These are phyloP conservation scores for Engystomops pustulosus DNA, from an alignment of 2,113 vertebrate species.

Conservation along the genomic window DNA sequence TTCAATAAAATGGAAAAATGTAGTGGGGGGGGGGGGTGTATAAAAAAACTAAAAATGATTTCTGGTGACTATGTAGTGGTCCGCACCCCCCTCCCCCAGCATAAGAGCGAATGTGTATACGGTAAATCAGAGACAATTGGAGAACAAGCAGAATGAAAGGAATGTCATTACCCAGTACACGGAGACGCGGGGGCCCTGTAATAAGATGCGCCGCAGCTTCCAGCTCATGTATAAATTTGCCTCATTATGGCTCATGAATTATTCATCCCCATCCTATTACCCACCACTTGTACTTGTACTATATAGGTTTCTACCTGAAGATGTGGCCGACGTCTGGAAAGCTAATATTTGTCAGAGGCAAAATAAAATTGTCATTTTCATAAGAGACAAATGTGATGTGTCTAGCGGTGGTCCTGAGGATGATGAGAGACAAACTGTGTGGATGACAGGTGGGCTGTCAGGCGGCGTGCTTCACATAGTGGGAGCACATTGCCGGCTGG, in stretches of 20 bases:
- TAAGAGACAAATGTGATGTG: not conserved
- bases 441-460: constrained; percentile 12
- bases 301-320: not conserved
- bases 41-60: not conserved
- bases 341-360: not conserved
- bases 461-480: constrained; percentile 4
- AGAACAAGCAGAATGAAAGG: constrained; percentile 6
- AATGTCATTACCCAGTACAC: constrained; percentile 13
- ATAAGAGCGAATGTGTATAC: not conserved
- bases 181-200: not conserved
- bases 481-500: not conserved
- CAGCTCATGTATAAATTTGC: constrained; percentile 30
- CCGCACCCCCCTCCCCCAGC: too few relatives aligned
- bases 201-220: not conserved
- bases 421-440: too few relatives aligned
- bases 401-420: not conserved
- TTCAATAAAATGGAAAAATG: not conserved
- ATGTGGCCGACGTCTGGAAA: not conserved
- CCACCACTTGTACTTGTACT: not conserved
- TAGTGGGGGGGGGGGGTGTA: not conserved
- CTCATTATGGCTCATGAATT: constrained; percentile 24
- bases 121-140: constrained; percentile 19
- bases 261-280: not conserved
- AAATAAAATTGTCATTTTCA: not conserved
- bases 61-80: not conserved